Evolutionary conservation across 2,888 invertebrate genomes (phyloP).

Genomic region (Chrysomela aeneicollis): DNA sequence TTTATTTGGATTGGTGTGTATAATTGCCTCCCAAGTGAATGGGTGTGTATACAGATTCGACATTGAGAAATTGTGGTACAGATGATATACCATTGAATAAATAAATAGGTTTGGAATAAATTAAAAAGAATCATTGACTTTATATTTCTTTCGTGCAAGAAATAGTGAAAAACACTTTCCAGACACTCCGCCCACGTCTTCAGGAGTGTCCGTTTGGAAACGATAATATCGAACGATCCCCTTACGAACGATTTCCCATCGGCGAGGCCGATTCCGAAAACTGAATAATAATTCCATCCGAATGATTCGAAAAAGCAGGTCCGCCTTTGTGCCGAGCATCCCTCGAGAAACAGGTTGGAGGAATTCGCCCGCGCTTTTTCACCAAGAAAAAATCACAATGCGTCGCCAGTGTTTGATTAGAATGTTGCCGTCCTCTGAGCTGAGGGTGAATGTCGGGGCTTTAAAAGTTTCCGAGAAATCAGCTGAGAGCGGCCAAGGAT

Average conservation of each 20-base stretch:
- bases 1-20: too few relatives aligned
- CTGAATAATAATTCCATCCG: constrained; percentile 9
- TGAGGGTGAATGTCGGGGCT: constrained; percentile 12
- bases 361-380: constrained; percentile 18
- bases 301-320: constrained; percentile 15
- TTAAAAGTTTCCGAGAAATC: constrained; percentile 23
- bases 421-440: constrained; percentile 11
- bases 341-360: constrained; percentile 17
- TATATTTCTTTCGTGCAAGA: too few relatives aligned
- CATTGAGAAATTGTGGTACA: too few relatives aligned
- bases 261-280: constrained; percentile 14
- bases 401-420: constrained; percentile 15
- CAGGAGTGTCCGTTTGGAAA: too few relatives aligned
- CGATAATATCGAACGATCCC: neutral
- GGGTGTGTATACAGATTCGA: too few relatives aligned
- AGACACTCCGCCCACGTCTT: too few relatives aligned
- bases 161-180: too few relatives aligned
- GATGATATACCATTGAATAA: too few relatives aligned
- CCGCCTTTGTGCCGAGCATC: constrained; percentile 10
- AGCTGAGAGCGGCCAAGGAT: constrained; percentile 15
- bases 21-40: too few relatives aligned
- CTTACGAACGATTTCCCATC: neutral
- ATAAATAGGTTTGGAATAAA: too few relatives aligned
- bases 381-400: constrained; percentile 18
- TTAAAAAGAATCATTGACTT: too few relatives aligned